These are phyloP conservation scores for Rhegmatorhina hoffmannsi DNA, from an alignment of 2,113 vertebrate species.

Conservation along the genomic window DNA sequence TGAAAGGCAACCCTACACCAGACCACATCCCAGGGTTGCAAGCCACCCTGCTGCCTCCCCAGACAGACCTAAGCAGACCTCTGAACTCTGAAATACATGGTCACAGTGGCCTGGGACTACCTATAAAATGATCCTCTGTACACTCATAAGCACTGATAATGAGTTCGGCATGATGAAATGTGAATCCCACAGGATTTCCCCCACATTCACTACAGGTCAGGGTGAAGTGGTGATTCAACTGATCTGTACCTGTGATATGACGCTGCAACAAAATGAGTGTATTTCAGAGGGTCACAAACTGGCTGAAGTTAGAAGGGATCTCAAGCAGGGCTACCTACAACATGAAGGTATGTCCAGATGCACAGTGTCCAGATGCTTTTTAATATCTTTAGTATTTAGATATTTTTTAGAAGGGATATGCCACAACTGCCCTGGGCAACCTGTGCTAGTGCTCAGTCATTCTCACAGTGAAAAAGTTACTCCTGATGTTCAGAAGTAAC, in stretches of 20 bases:
- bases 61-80: background rate
- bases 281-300: background rate
- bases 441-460: background rate
- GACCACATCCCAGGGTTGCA: fast-evolving
- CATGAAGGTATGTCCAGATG: fast-evolving
- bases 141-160: background rate
- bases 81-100: background rate
- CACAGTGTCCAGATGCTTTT: fast-evolving
- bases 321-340: background rate
- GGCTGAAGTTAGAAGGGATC: background rate
- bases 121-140: background rate
- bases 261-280: background rate
- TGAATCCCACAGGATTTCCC: background rate
- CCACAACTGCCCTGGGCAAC: background rate
- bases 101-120: background rate
- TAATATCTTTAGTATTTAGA: too few relatives aligned
- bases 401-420: background rate
- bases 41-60: background rate
- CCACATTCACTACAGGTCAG: background rate
- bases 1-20: background rate
- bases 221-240: background rate
- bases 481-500: background rate
- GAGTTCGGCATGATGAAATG: background rate
- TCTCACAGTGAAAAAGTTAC: background rate
- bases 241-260: background rate